Evolutionary conservation across 2,888 invertebrate species (phyloP), one percentile per base, ranked within the genome.

Genomic region (Microctonus hyperodae): DNA sequence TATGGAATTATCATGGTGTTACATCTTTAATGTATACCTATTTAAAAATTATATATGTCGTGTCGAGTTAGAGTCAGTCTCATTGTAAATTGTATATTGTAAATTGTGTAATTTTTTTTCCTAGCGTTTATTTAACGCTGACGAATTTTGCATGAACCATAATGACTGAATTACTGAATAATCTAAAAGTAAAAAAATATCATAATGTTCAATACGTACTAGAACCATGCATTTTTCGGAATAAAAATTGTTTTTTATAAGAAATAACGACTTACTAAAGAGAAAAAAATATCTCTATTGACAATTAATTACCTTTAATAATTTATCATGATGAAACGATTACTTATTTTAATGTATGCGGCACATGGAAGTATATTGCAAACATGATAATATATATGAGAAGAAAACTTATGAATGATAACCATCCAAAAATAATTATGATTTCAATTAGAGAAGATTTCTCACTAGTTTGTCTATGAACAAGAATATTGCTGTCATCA

Each of bases 321-420:
- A 28, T 5, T 3, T 28, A 28, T 28, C 3, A 5, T 28, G 28
- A 28, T 28, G 20, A 20, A n/a, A 2, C 50, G 50, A 50, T 16
- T 50, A 50, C 7, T 16, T 10, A 16, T 50, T 50, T 16, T 4
- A 16, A 2, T 4, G 16, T 2, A 4, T 10, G 3, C 5, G 53
- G 55, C 10, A 55, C 20, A 33, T 33, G 55, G 9, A 55, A 20
- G 7, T n/a, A 33, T 9, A 31, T n/a, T 7, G 60, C 59, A 13
- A 79, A 64, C 69, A 81, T 69, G 3, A 81, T 57, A 22, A 77
- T 10, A 59, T 82, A 82, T 0, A 58, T 53, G 0, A 81, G 20
- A 3, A 75, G 31, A 16, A 75, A 65, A 9, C 28, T 58, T 2
- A 78, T 16, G 33, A 82, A 79, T 1, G 74, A 75, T 3, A 80